Base-by-base conservation (phyloP, 2,888 invertebrate genomes). In the Xestia ashworthii region DNA sequence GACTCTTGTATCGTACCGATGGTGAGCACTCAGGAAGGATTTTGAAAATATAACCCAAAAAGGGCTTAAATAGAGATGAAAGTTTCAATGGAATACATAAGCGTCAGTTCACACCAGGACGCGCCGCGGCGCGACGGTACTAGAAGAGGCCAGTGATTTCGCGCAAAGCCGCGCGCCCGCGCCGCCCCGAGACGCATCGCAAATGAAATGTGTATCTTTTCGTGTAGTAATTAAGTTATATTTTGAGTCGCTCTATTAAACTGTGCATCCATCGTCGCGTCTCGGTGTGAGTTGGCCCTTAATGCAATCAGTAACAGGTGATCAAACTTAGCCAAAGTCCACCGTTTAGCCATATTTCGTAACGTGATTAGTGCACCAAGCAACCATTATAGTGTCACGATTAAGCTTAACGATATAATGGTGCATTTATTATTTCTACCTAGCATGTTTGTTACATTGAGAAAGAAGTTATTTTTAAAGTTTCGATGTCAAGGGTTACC, bases 401-500 rank as follows among this genome's bases (percentile, higher is more conserved):
- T 69, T 38, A 76, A 38, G 58, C 68, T 50, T 64, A 41, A 6
- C 12, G 14, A 44, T 32, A 32, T 48, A 76, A 66, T 53, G 50
- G 32, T 53, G 38, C 38, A 74, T 53, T 62, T 32, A 58, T 66
- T 50, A 65, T 9, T 9, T 55, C 1, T 25, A 50, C 25, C 25
- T 68, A 41, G 25, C 4, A 50, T 41, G 11, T 38, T 65, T 19
- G 41, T 16, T 22, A n/a, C 64, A 60, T 83, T 83, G 41, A 44
- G 76, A 62, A 84, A 74, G 8, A 44, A 50, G n/a, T 60, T 0
- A 22, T 11, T 65, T 67, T 25, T 12, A 58, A 70, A 25, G 6
- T 19, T 74, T 8, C 5, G 3, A 50, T 44, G 50, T 60, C 60
- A 58, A 80, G 74, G 73, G 70, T 68, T 9, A 78, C 3, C 38